phyloP scores from a whole-genome alignment of 2,888 invertebrate species.

The Heliconius hortense region DNA sequence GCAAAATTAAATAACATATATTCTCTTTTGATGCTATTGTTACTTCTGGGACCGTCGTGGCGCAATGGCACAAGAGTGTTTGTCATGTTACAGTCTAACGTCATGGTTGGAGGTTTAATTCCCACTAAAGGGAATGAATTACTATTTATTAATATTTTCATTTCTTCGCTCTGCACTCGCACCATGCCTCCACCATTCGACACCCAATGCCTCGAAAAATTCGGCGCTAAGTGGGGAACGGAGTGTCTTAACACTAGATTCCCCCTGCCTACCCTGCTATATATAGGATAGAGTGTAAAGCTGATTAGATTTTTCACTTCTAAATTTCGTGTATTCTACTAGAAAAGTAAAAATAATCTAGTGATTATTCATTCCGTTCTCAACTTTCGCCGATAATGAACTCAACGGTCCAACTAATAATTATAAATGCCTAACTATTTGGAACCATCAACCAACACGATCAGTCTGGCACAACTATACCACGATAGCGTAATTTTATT shows the following conservation, averaged over 20 bases:
- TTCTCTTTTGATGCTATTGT: not conserved
- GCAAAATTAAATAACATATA: not conserved
- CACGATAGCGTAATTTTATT: not conserved
- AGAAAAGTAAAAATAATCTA: too few species aligned
- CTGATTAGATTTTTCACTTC: not conserved
- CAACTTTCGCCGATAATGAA: too few species aligned
- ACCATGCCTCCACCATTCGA: not conserved
- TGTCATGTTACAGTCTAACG: too few species aligned
- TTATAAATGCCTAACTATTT: not conserved
- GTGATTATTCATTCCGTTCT: too few species aligned
- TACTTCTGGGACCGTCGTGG: too few species aligned
- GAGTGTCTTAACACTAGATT: not conserved
- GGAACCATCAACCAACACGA: not conserved
- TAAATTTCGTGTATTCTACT: too few species aligned
- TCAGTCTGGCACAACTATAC: not conserved
- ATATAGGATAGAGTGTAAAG: not conserved
- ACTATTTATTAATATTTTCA: not conserved
- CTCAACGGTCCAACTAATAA: too few species aligned
- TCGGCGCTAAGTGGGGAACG: not conserved
- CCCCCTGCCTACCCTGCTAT: not conserved
- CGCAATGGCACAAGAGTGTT: too few species aligned
- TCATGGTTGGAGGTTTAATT: not conserved
- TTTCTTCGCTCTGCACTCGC: not conserved
- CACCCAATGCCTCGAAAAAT: not conserved
- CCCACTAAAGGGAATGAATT: not conserved